A percentile compares a stretch with the other conserved stretches of the same genome.
Conservation (phyloP, 2,888 invertebrate genomes). For the Diarsia brunnea region DNA sequence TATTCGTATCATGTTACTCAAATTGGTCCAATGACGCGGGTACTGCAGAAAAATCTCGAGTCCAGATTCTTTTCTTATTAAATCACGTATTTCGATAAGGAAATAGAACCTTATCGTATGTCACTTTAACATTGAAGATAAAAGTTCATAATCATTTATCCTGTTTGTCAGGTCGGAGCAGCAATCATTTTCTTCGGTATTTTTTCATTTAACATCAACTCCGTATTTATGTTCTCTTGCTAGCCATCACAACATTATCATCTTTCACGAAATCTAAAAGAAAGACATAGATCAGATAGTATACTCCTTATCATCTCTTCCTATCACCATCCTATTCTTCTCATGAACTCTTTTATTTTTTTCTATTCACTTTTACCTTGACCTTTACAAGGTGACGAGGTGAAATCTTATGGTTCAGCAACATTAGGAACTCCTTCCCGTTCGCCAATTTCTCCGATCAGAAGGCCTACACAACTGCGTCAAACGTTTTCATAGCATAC, state of each 20-base stretch:
- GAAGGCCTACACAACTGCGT: no score
- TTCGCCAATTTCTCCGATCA: no score
- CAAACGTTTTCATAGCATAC: no score
- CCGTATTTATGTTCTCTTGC: not conserved
- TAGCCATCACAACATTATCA: not conserved
- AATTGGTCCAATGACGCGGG: constrained; percentile 5
- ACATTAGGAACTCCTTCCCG: no score
- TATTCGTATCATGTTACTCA: constrained; percentile 35
- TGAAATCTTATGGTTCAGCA: no score
- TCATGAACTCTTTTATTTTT: no score
- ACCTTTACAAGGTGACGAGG: no score
- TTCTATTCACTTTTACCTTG: no score
- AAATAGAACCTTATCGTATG: not conserved
- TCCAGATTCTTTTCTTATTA: not conserved
- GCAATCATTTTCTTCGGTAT: not conserved
- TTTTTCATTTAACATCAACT: not conserved
- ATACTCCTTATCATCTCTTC: no score
- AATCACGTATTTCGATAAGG: not conserved
- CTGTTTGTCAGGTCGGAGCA: not conserved
- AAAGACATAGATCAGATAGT: no score
- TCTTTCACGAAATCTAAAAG: not conserved
- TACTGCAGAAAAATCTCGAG: not conserved
- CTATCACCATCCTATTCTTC: no score
- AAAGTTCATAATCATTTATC: not conserved
- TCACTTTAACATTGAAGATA: not conserved